A percentile compares a stretch with the other conserved stretches of the same genome.
phyloP scores from a whole-genome alignment of 1,140 invertebrate genomes.

The Pissodes strobi region DNA sequence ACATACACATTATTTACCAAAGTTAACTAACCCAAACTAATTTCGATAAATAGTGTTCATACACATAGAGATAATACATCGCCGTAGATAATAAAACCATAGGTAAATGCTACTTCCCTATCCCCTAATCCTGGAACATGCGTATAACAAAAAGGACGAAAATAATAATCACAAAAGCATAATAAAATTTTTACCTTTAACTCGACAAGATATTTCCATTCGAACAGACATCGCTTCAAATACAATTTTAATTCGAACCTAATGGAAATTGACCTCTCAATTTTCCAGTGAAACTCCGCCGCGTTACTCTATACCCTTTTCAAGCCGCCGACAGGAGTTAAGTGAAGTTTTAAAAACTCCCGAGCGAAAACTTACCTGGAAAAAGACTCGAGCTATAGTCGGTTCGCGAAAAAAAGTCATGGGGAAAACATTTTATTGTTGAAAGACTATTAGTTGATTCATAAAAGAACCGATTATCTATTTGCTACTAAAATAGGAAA shows the following conservation, averaged over 20 bases:
- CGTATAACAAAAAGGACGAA: too few species aligned
- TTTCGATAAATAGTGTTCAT: too few species aligned
- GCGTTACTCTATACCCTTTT: slow-evolving; percentile 24
- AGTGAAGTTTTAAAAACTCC: slow-evolving; percentile 35
- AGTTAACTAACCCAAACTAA: too few species aligned
- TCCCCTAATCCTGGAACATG: too few species aligned
- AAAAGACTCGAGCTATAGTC: slow-evolving; percentile 19
- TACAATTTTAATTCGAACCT: slow-evolving; percentile 32
- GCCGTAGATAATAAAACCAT: too few species aligned
- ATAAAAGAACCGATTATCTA: too few species aligned
- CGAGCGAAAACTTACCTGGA: slow-evolving; percentile 23
- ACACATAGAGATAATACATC: too few species aligned
- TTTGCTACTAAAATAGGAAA: too few species aligned
- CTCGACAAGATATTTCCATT: slow-evolving; percentile 30
- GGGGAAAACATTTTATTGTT: too few species aligned
- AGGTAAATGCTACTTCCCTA: too few species aligned
- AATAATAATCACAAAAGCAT: background rate
- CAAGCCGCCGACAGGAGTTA: slow-evolving; percentile 33
- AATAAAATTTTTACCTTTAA: slow-evolving; percentile 18
- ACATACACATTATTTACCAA: too few species aligned
- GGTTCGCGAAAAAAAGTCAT: slow-evolving; percentile 5
- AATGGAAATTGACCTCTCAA: slow-evolving; percentile 35
- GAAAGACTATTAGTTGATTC: too few species aligned
- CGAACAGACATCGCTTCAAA: slow-evolving; percentile 14
- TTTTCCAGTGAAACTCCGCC: slow-evolving; percentile 21